Conservation (phyloP, 1,140 invertebrate genomes). For the Micrasema minimum region DNA sequence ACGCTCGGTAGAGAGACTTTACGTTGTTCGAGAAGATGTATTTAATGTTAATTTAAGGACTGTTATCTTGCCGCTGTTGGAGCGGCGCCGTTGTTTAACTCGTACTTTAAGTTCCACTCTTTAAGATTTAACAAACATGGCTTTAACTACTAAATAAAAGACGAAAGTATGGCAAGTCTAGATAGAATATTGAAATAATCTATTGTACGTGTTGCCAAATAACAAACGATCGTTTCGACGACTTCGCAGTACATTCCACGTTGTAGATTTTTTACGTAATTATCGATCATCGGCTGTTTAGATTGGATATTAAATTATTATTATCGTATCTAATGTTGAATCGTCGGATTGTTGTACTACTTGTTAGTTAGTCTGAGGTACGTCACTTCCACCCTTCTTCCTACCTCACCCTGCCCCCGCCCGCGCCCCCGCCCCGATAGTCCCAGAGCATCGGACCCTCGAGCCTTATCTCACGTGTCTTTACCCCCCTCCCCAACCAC, state of each 20-base stretch:
- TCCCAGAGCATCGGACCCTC: conserved; percentile 48
- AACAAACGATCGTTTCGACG: conserved; percentile 53
- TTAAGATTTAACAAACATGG: conserved; percentile 54
- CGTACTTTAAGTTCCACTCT: conserved; percentile 51
- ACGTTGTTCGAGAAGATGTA: conserved; percentile 48
- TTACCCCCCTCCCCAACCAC: conserved; percentile 33
- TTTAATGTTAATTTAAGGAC: conserved; percentile 35
- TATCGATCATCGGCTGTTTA: conserved; percentile 52
- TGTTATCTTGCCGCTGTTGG: conserved; percentile 19
- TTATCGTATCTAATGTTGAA: conserved; percentile 50
- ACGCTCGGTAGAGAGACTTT: conserved; percentile 59
- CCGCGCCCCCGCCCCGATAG: conserved; percentile 7
- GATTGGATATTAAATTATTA: conserved; percentile 54
- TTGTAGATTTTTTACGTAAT: conserved; percentile 54
- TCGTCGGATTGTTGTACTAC: conserved; percentile 52
- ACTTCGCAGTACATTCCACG: conserved; percentile 54
- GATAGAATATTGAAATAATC: conserved; percentile 53
- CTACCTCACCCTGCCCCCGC: neutral
- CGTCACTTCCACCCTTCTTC: conserved; percentile 23
- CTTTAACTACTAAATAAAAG: conserved; percentile 55
- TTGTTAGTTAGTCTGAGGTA: conserved; percentile 43
- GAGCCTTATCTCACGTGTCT: conserved; percentile 53
- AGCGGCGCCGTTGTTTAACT: conserved; percentile 44
- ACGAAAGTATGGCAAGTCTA: conserved; percentile 49
- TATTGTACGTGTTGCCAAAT: conserved; percentile 54